These are phyloP conservation scores for Thermophis baileyi DNA, from an alignment of 2,113 vertebrate genomes.

Conservation along the genomic window DNA sequence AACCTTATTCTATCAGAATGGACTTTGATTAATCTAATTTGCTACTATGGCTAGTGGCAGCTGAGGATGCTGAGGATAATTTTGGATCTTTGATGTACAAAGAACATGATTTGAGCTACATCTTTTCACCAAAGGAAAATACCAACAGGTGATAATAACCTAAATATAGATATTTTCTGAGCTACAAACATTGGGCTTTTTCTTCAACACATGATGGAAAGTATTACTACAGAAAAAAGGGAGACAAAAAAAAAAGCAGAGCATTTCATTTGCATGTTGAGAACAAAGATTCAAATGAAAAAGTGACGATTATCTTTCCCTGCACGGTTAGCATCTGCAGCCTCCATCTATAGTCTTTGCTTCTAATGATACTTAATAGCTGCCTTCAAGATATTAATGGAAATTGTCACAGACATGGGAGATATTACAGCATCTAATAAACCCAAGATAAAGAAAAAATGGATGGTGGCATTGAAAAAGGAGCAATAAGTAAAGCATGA, in stretches of 20 bases:
- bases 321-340: slow-evolving; percentile 59
- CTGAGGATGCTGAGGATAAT: neutral
- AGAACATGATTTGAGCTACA: neutral
- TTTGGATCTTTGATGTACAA: neutral
- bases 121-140: neutral
- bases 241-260: slow-evolving; percentile 46
- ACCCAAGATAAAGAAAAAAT: slow-evolving; percentile 68
- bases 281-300: slow-evolving; percentile 77
- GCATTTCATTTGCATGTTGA: slow-evolving; percentile 71
- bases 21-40: neutral
- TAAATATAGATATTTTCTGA: slow-evolving; percentile 65
- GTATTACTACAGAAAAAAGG: slow-evolving; percentile 48
- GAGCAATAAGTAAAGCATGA: slow-evolving; percentile 68
- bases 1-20: neutral
- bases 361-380: slow-evolving; percentile 82
- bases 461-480: slow-evolving; percentile 20
- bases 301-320: slow-evolving; percentile 76
- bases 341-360: slow-evolving; percentile 71
- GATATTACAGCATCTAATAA: slow-evolving; percentile 73
- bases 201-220: slow-evolving; percentile 49
- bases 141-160: slow-evolving; percentile 52
- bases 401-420: slow-evolving; percentile 78
- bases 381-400: slow-evolving; percentile 79
- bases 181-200: slow-evolving; percentile 42
- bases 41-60: neutral